Percentiles rank a stretch among this genome's conserved stretches.
Evolutionary conservation across 2,797 vertebrate genomes (phyloP).

Genomic region (Pampus argenteus): DNA sequence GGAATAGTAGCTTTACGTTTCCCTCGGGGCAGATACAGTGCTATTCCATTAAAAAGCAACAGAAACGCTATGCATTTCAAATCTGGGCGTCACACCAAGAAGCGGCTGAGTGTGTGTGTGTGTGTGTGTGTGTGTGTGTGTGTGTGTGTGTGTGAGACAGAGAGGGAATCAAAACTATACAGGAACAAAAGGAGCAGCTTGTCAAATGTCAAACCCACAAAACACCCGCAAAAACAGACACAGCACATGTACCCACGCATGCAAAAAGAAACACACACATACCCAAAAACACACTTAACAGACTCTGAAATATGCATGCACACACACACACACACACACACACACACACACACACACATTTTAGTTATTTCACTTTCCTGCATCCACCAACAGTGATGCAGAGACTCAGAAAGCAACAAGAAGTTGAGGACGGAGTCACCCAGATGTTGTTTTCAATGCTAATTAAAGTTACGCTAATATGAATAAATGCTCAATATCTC

Average conservation of each 20-base stretch:
- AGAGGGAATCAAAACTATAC: conserved; percentile 36
- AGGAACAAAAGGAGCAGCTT: conserved; percentile 48
- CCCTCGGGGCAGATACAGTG: conserved; percentile 67
- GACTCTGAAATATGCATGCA: neutral
- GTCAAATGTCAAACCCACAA: conserved; percentile 38
- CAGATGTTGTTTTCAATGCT: conserved; percentile 17
- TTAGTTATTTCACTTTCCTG: too few species aligned
- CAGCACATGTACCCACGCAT: conserved; percentile 13
- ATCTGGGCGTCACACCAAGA: conserved; percentile 63
- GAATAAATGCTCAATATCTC: conserved; percentile 20
- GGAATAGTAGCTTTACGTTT: conserved; percentile 59
- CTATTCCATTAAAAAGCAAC: conserved; percentile 75
- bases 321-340: neutral
- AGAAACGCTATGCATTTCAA: conserved; percentile 73
- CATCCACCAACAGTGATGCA: neutral
- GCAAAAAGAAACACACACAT: neutral
- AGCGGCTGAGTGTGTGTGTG: neutral
- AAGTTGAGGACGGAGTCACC: neutral
- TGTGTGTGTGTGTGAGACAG: neutral
- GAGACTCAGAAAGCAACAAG: too few species aligned
- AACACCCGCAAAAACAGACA: conserved; percentile 30
- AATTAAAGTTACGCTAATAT: neutral
- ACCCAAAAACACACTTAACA: neutral
- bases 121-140: conserved; percentile 3
- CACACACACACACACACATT: conserved; percentile 7